phyloP scores from a whole-genome alignment of 2,888 invertebrate genomes.

The Archips xylosteana region DNA sequence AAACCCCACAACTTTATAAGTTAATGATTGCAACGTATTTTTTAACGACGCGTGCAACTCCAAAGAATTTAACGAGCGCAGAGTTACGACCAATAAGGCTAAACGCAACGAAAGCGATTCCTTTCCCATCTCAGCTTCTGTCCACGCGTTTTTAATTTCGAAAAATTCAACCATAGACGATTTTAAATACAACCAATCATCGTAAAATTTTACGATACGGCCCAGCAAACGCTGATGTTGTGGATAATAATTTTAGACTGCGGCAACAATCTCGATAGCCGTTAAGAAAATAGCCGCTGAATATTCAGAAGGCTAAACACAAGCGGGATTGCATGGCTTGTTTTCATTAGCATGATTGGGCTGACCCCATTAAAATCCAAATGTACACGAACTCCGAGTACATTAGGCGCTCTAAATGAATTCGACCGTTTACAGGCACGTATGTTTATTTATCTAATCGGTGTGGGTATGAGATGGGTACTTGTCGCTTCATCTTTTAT shows the following conservation, averaged over 20 bases:
- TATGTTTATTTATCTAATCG: slow-evolving; percentile 39
- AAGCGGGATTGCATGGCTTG: slow-evolving; percentile 74
- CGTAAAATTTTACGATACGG: slow-evolving; percentile 56
- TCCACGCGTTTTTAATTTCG: slow-evolving; percentile 12
- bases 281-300: slow-evolving; percentile 79
- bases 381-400: slow-evolving; percentile 46
- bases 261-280: slow-evolving; percentile 69
- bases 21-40: slow-evolving; percentile 23
- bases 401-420: slow-evolving; percentile 41
- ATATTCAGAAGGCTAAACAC: slow-evolving; percentile 76
- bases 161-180: slow-evolving; percentile 22
- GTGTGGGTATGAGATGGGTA: background rate
- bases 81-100: slow-evolving; percentile 29
- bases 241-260: slow-evolving; percentile 67
- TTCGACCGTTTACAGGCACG: slow-evolving; percentile 37
- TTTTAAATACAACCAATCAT: slow-evolving; percentile 43
- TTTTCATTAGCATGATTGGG: slow-evolving; percentile 84
- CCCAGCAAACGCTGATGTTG: slow-evolving; percentile 49
- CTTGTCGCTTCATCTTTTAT: background rate
- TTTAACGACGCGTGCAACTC: slow-evolving; percentile 34
- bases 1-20: slow-evolving; percentile 22
- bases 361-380: slow-evolving; percentile 74
- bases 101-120: slow-evolving; percentile 32
- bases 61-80: slow-evolving; percentile 22
- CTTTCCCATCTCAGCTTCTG: background rate